Conservation (phyloP, 2,888 invertebrate species). For the Eupeodes luniger region DNA sequence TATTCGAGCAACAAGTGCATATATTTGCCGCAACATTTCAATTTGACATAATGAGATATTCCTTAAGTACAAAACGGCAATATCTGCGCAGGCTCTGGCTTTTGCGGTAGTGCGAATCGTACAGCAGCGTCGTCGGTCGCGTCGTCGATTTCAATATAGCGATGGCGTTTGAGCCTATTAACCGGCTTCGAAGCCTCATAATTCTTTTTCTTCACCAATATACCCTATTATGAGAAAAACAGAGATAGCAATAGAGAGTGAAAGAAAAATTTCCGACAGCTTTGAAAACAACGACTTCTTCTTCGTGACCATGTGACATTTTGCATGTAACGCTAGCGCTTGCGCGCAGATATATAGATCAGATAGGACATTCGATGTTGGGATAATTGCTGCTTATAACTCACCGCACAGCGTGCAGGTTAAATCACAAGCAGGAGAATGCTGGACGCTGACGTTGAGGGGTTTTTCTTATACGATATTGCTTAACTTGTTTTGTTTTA, state of each 20-base stretch:
- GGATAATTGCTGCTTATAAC: slow-evolving; percentile 76
- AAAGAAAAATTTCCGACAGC: slow-evolving; percentile 21
- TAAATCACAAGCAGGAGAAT: not conserved
- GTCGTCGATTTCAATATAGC: no score
- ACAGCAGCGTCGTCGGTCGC: slow-evolving; percentile 56
- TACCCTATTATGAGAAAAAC: slow-evolving; percentile 17
- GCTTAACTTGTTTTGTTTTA: not conserved
- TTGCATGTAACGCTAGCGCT: slow-evolving; percentile 70
- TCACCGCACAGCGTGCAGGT: slow-evolving; percentile 70
- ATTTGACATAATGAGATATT: slow-evolving; percentile 84
- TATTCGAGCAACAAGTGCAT: slow-evolving; percentile 75
- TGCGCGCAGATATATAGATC: slow-evolving; percentile 75
- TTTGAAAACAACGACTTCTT: slow-evolving; percentile 57
- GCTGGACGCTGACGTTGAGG: slow-evolving; percentile 22
- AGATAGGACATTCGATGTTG: slow-evolving; percentile 75
- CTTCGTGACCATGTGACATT: slow-evolving; percentile 75
- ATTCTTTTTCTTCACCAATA: slow-evolving; percentile 43
- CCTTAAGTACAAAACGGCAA: slow-evolving; percentile 72
- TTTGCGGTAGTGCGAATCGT: slow-evolving; percentile 25
- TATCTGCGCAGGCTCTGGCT: slow-evolving; percentile 53
- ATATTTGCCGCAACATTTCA: slow-evolving; percentile 82
- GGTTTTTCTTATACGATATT: slow-evolving; percentile 37
- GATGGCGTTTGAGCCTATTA: slow-evolving; percentile 64
- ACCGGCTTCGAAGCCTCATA: slow-evolving; percentile 60
- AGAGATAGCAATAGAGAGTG: slow-evolving; percentile 1